Conservation (phyloP, 2,113 vertebrate species). For the Corythornis madagascariensis region DNA sequence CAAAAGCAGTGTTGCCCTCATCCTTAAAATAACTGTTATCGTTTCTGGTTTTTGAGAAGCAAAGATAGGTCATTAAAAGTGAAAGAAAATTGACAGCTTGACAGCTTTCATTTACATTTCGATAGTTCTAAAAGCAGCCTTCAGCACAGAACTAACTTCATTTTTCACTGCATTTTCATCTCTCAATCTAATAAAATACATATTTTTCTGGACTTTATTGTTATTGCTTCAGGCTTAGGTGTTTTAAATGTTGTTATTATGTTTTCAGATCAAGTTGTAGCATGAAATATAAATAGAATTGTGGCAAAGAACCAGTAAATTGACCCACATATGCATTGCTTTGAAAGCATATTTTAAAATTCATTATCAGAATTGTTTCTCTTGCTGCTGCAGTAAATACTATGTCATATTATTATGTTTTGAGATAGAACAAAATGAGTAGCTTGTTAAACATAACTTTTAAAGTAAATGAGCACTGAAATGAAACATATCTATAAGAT, state of each 20-base stretch:
- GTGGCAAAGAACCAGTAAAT: constrained; percentile 25
- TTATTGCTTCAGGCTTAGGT: constrained; percentile 39
- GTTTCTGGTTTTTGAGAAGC: constrained; percentile 10
- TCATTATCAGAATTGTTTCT: constrained; percentile 38
- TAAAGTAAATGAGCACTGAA: constrained; percentile 17
- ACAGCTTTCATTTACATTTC: constrained; percentile 64
- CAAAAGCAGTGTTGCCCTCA: not conserved
- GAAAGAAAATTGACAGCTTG: constrained; percentile 50
- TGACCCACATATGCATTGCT: constrained; percentile 25
- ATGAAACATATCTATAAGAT: not conserved
- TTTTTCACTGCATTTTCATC: constrained; percentile 62
- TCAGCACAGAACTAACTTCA: constrained; percentile 43
- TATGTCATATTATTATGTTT: constrained; percentile 11
- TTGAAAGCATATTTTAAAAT: constrained; percentile 50
- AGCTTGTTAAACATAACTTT: constrained; percentile 39
- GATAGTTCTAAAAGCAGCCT: constrained; percentile 33
- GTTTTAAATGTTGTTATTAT: constrained; percentile 34
- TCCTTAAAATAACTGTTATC: constrained; percentile 36
- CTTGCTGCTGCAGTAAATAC: constrained; percentile 32
- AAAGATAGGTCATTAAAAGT: constrained; percentile 56
- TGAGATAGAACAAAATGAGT: constrained; percentile 28
- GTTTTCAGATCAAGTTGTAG: constrained; percentile 33
- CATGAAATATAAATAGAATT: constrained; percentile 43
- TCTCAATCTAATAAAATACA: constrained; percentile 54
- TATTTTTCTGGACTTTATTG: constrained; percentile 53